Conservation (phyloP, 2,113 vertebrate genomes). For the Ovis aries region ARS-UI_Ramb_v3.0 NC_056056.1:181048501-181049000, state of each 20-base stretch:
- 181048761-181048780: neutral
- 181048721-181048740: neutral
- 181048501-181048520: no score
- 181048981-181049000: neutral
- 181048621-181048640: no score
- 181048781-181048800: neutral
- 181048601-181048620: no score
- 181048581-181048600: no score
- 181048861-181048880: neutral
- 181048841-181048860: constrained; percentile 32
- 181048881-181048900: neutral
- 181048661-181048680: no score
- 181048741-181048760: neutral
- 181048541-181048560: no score
- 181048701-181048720: neutral
- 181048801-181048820: neutral
- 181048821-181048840: constrained; percentile 14
- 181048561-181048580: no score
- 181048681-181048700: neutral
- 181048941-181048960: neutral
- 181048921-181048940: neutral
- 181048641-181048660: no score
- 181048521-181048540: no score
- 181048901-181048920: neutral
- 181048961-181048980: neutral